Evolutionary conservation across 2,888 invertebrate species (phyloP).

Genomic region (Drosophila merina): DNA sequence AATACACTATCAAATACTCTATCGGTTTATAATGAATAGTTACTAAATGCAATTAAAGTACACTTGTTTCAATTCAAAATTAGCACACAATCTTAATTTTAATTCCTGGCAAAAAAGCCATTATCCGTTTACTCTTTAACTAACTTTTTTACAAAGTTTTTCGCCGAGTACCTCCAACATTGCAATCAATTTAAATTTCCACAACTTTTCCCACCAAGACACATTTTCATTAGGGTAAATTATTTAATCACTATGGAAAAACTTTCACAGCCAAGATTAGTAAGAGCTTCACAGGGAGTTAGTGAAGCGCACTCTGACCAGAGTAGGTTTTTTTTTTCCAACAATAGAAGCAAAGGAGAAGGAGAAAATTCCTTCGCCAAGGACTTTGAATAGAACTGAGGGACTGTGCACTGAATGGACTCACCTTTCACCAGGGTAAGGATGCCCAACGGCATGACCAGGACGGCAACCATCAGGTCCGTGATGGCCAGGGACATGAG

Average conservation of each 20-base stretch:
- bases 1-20: too few species aligned
- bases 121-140: not conserved
- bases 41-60: too few species aligned
- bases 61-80: too few species aligned
- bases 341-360: not conserved
- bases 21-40: too few species aligned
- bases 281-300: not conserved
- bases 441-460: conserved; percentile 98
- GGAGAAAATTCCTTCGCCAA: conserved; percentile 12
- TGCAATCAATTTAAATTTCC: conserved; percentile 10
- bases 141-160: not conserved
- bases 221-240: conserved; percentile 7
- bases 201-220: not conserved
- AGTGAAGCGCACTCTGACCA: not conserved
- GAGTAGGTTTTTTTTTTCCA: not conserved
- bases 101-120: not conserved
- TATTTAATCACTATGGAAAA: not conserved
- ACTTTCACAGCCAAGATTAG: not conserved
- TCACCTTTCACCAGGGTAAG: conserved; percentile 92
- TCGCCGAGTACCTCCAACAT: not conserved
- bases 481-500: conserved; percentile 97
- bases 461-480: conserved; percentile 95
- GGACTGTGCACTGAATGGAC: conserved; percentile 71
- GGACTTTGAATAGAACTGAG: conserved; percentile 2
- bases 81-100: too few species aligned